These are phyloP conservation scores for Prolemur simus DNA, from an alignment of 2,113 vertebrate species.

Conservation along the genomic window DNA sequence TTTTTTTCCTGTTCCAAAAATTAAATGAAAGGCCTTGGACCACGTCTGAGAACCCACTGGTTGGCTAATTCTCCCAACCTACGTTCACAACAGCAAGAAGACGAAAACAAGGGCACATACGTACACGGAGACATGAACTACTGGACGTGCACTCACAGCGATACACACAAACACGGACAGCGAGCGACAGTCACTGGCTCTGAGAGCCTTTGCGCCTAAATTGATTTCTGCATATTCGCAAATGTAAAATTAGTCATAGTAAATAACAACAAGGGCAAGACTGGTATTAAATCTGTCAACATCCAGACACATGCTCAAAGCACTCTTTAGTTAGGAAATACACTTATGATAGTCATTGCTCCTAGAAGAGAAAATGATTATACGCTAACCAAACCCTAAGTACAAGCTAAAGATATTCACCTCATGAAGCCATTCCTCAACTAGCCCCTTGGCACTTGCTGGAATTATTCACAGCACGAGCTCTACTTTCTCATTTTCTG, in stretches of 20 bases:
- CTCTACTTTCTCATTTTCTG: conserved; percentile 88
- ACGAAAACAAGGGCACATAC: conserved; percentile 74
- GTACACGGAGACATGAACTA: conserved; percentile 52
- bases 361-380: conserved; percentile 85
- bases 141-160: conserved; percentile 25
- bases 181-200: conserved; percentile 35
- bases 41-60: not conserved
- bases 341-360: conserved; percentile 73
- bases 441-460: conserved; percentile 87
- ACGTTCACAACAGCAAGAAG: conserved; percentile 69
- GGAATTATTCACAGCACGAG: conserved; percentile 85
- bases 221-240: conserved; percentile 67
- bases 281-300: conserved; percentile 66
- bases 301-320: conserved; percentile 74
- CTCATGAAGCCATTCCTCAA: conserved; percentile 89
- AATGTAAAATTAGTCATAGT: conserved; percentile 66
- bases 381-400: conserved; percentile 83
- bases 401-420: conserved; percentile 88
- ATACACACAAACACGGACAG: conserved; percentile 69
- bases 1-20: conserved; percentile 33
- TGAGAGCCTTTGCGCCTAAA: conserved; percentile 48
- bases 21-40: conserved; percentile 37
- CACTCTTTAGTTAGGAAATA: conserved; percentile 74
- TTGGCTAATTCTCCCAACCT: conserved; percentile 6
- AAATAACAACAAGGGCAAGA: conserved; percentile 78